Evolutionary conservation across 1,140 invertebrate genomes (phyloP), one percentile per base, ranked within the genome.

Genomic region (Aethina tumida): DNA sequence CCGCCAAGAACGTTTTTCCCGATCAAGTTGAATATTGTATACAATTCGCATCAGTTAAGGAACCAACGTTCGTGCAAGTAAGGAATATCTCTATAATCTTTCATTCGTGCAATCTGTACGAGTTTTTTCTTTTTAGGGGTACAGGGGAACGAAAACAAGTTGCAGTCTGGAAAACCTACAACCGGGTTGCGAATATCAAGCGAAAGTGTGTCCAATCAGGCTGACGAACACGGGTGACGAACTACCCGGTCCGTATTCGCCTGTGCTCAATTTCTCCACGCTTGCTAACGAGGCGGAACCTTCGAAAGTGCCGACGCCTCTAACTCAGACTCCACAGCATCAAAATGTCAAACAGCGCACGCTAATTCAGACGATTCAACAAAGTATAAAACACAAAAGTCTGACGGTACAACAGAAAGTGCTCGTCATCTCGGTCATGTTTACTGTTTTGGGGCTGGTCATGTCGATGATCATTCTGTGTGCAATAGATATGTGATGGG

Each of bases 171-270:
- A 75, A 43, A 74, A 75, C 52, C 65, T 88, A 44, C 72, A 79
- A 47, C 65, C 76, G 10, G 77, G 77, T 40, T 70, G 70, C 17
- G 79, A 84, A 44, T 88, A 88, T 57, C 60, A 67, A 44, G 71
- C 83, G 31, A 70, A 82, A 15, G 81, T 87, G 10, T 81, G 78
- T 63, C 75, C 78, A 2, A 70, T 86, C 32, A 71, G 84, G 20
- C 62, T 74, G 35, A 69, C 71, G 39, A 46, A 54, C 2, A 40
- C 48, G 4, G 64, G 64, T 20, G 69, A 65, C 0, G 69, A 75
- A 41, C 66, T 86, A 20, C 49, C 65, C 13, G 79, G 82, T 20
- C 69, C 78, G 25, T 80, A 71, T 57, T 81, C 81, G 40, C 67
- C 69, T n/a, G 56, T 71, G 15, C 56, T 69, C 12, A 66, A 69